These are phyloP conservation scores for Cryptocephalus moraei DNA, from an alignment of 2,888 invertebrate species.

Conservation along the genomic window DNA sequence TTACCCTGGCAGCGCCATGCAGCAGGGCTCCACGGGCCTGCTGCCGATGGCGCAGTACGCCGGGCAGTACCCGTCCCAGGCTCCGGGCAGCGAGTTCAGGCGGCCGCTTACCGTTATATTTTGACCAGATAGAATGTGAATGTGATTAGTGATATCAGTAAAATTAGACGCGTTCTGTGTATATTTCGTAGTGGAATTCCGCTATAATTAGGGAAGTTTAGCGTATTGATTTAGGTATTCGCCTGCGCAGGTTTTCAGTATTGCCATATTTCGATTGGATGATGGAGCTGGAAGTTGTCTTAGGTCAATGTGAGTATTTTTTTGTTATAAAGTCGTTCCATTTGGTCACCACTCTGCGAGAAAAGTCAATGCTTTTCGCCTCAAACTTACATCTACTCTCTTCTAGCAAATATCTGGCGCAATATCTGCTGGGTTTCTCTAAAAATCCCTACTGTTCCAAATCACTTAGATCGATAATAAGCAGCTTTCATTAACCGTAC, in stretches of 20 bases:
- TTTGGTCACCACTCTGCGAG: too few relatives aligned
- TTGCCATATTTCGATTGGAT: constrained; percentile 4
- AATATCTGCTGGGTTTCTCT: too few relatives aligned
- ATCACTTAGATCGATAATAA: too few relatives aligned
- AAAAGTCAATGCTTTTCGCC: too few relatives aligned
- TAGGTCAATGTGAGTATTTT: not conserved
- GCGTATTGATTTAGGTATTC: constrained; percentile 1
- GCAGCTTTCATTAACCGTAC: too few relatives aligned
- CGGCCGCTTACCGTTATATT: constrained; percentile 70
- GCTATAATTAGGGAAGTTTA: too few relatives aligned
- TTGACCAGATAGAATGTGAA: constrained; percentile 56
- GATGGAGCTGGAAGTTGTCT: not conserved
- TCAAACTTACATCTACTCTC: too few relatives aligned
- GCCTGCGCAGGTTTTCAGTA: not conserved
- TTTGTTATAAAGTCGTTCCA: not conserved
- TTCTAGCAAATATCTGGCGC: too few relatives aligned
- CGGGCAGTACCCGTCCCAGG: constrained; percentile 43
- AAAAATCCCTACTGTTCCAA: too few relatives aligned
- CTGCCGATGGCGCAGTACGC: constrained; percentile 60
- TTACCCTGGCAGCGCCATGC: constrained; percentile 44
- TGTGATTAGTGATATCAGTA: constrained; percentile 21
- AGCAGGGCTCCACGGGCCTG: constrained; percentile 41
- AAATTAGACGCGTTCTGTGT: constrained; percentile 6
- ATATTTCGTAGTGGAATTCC: not conserved
- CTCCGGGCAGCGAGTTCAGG: constrained; percentile 56